A percentile compares a stretch with the other conserved stretches of the same genome.
phyloP scores from a whole-genome alignment of 2,797 vertebrate species.

The Eulemur coronatus region DNA sequence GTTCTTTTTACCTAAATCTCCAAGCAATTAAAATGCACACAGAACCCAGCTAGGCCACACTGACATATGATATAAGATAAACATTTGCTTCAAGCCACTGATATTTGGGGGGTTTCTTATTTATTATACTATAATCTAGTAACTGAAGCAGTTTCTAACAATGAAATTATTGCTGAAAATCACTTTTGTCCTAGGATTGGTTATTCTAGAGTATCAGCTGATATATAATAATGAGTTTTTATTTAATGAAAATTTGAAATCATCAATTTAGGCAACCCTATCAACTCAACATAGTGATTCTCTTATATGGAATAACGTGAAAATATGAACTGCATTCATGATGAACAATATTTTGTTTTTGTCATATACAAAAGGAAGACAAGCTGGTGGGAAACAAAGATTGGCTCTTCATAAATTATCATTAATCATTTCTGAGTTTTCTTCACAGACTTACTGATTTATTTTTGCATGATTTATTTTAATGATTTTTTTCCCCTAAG shows the following conservation, averaged over 20 bases:
- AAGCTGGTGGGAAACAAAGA: neutral
- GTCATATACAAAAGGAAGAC: neutral
- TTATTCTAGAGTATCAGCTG: neutral
- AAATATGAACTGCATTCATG: neutral
- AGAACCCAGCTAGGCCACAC: neutral
- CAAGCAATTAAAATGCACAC: neutral
- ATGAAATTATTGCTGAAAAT: conserved; percentile 6
- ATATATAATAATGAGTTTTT: neutral
- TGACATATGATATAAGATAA: neutral
- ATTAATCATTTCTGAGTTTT: conserved; percentile 30
- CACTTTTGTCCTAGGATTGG: neutral
- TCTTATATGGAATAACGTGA: neutral
- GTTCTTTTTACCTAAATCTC: neutral
- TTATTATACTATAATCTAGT: neutral
- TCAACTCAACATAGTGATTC: neutral
- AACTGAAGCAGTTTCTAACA: neutral
- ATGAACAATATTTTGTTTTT: neutral
- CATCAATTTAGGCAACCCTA: neutral
- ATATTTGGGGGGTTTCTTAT: neutral
- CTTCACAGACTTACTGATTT: neutral
- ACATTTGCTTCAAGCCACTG: neutral
- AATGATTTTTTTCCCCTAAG: neutral
- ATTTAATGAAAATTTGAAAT: conserved; percentile 18
- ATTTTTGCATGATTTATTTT: conserved; percentile 18
- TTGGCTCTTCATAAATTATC: neutral